phyloP scores from a whole-genome alignment of 2,797 vertebrate genomes.

The Micromesistius poutassou region DNA sequence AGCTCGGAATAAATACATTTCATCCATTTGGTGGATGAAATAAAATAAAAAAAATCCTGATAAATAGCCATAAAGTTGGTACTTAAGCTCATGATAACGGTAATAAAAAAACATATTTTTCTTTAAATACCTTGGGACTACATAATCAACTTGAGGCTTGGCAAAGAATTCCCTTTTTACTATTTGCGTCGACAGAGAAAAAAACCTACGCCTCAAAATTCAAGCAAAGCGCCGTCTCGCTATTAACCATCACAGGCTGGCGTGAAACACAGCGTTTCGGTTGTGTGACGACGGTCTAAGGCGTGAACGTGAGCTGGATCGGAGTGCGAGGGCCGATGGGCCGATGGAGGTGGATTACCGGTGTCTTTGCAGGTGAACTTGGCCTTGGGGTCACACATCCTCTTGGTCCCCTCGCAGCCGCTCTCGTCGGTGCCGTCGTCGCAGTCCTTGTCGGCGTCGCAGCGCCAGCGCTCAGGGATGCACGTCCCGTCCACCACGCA shows the following conservation, averaged over 20 bases:
- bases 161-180: not conserved
- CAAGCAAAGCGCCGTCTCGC: not conserved
- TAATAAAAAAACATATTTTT: not conserved
- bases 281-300: not conserved
- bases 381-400: slow-evolving; percentile 87
- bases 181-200: not conserved
- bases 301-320: not conserved
- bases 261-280: not conserved
- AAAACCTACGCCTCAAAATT: not conserved
- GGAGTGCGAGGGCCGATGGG: not conserved
- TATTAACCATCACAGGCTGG: not conserved
- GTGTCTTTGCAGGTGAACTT: slow-evolving; percentile 94
- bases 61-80: not conserved
- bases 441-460: slow-evolving; percentile 96
- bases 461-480: slow-evolving; percentile 90
- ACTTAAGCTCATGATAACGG: not conserved
- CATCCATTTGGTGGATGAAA: not conserved
- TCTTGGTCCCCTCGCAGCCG: slow-evolving; percentile 85
- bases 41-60: not conserved
- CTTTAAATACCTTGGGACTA: slow-evolving; percentile 1
- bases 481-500: slow-evolving; percentile 89
- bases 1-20: not conserved
- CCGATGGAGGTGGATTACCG: slow-evolving; percentile 68
- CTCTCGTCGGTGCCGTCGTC: slow-evolving; percentile 94
- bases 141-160: not conserved